phyloP scores from a whole-genome alignment of 2,113 vertebrate genomes.

The Rattus rattus region DNA sequence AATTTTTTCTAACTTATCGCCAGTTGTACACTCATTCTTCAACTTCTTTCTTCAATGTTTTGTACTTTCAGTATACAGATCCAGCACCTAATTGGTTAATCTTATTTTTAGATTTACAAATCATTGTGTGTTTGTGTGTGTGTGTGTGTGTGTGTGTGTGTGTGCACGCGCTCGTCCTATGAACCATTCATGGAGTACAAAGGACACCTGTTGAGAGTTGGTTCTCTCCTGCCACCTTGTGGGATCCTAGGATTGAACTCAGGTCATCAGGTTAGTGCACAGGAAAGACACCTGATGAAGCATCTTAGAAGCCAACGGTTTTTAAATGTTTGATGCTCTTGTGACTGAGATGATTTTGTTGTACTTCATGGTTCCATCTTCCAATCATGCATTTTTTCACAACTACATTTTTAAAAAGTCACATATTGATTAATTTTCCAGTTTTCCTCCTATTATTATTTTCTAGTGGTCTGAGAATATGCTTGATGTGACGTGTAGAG shows the following conservation, averaged over 20 bases:
- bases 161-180: too few relatives aligned
- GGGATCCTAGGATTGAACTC: background rate
- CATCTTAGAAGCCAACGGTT: background rate
- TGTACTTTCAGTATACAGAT: background rate
- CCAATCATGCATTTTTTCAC: background rate
- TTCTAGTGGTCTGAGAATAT: background rate
- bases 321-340: background rate
- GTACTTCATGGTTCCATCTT: background rate
- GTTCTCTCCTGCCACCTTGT: conserved; percentile 30
- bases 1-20: background rate
- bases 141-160: background rate
- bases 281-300: background rate
- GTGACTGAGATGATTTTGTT: background rate
- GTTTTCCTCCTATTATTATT: background rate
- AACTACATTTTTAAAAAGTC: background rate
- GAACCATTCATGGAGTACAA: background rate
- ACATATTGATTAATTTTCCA: background rate
- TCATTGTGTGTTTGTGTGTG: background rate
- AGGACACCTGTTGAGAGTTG: background rate
- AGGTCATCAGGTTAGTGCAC: background rate
- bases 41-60: background rate
- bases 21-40: background rate
- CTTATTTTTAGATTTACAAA: background rate
- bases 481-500: background rate
- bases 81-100: background rate